A percentile compares a stretch with the other conserved stretches of the same genome.
These are phyloP conservation scores for Oligia strigilis DNA, from an alignment of 2,888 invertebrate species.

Conservation along the genomic window DNA sequence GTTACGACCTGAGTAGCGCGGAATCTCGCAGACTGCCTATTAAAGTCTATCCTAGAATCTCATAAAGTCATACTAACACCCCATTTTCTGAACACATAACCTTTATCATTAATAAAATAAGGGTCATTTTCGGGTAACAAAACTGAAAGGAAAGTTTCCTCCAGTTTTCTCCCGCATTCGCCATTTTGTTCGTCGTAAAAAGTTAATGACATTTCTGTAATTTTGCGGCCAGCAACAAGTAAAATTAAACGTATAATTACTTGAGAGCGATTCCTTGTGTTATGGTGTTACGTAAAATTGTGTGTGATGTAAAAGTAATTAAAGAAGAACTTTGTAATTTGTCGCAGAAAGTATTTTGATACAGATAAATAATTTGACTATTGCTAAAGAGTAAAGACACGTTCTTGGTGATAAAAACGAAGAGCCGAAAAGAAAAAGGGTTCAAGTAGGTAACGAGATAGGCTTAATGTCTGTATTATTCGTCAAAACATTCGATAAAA, in stretches of 20 bases:
- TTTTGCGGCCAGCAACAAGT: constrained; percentile 86
- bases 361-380: background rate
- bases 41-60: constrained; percentile 87
- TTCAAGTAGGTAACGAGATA: background rate
- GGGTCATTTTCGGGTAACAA: constrained; percentile 69
- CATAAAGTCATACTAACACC: constrained; percentile 74
- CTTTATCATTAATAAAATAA: constrained; percentile 69
- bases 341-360: background rate
- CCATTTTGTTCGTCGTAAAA: constrained; percentile 89
- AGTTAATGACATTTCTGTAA: constrained; percentile 85
- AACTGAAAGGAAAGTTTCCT: constrained; percentile 65
- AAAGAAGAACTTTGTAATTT: background rate
- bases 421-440: background rate
- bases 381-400: background rate
- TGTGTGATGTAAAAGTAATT: constrained; percentile 35
- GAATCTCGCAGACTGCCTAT: constrained; percentile 83
- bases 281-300: constrained; percentile 57
- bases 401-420: background rate
- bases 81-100: constrained; percentile 61
- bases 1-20: constrained; percentile 81
- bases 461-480: background rate
- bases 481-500: background rate
- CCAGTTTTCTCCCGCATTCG: constrained; percentile 75
- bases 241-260: constrained; percentile 86
- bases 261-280: constrained; percentile 70